Evolutionary conservation across 2,888 invertebrate genomes (phyloP), one percentile per base, ranked within the genome.

Genomic region (Salpingus planirostris): DNA sequence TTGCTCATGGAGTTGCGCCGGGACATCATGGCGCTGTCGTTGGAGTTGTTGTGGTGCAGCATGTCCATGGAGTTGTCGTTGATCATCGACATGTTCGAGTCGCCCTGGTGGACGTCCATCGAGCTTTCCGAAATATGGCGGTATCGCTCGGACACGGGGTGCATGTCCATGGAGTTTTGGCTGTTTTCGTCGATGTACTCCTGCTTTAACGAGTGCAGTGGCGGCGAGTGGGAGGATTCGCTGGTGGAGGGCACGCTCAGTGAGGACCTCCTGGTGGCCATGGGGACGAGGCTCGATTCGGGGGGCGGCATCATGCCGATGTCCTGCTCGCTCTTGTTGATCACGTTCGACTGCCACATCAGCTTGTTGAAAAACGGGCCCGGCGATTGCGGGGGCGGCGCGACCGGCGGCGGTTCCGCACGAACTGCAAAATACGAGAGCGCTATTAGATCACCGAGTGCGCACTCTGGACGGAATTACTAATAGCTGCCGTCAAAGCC

Each of bases 181-280:
- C 83, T 81, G 45, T 72, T 75, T 40, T 86, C 85, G 56, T 85
- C 85, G 21, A 78, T 59, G 26, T 80, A 66, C 65, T 83, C 77
- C 26, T 76, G 77, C 60, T 81, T 81, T 25, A 80, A 65, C 11
- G 46, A 33, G 7, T 68, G 70, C 35, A 71, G 54, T 2, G 70
- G 69, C 2, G 73, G 70, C 23, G 69, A 67, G 8, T 18, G 18
- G 48, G 69, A 67, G 29, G 70, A 66, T 47, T 77, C 77, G 13
- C 73, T 73, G 32, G 73, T 58, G 25, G 77, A 71, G 24, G 66
- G 65, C 29, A 68, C 52, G 34, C 62, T 68, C 21, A 70, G 66
- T 13, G 81, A 75, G 15, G 80, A 70, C 3, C 83, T 68, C 11
- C 55, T 42, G 40, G 73, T 71, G 15, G 78, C 71, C 49, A 74